A percentile compares a stretch with the other conserved stretches of the same genome.
Conservation (phyloP, 2,113 vertebrate genomes). For the Heteronetta atricapilla region DNA sequence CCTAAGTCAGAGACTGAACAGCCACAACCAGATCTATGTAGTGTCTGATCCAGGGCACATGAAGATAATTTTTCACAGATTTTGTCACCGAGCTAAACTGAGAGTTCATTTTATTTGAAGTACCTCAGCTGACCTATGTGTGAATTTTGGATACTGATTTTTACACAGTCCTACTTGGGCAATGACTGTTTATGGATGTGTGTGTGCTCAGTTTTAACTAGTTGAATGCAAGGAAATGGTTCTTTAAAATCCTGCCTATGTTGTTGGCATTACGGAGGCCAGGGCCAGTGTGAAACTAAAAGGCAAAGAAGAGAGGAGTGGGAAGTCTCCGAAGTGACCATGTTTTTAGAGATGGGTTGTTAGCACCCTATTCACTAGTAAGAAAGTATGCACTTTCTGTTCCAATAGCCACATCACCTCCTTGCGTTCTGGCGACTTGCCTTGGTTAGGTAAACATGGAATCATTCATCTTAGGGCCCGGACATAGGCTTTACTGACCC, state of each 20-base stretch:
- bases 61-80: not conserved
- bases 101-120: not conserved
- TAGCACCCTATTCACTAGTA: not conserved
- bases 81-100: not conserved
- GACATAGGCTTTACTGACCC: not conserved
- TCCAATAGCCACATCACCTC: not conserved
- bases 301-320: not conserved
- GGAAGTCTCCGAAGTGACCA: not conserved
- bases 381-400: not conserved
- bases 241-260: not conserved
- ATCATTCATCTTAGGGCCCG: not conserved
- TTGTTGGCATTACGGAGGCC: not conserved
- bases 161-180: not conserved
- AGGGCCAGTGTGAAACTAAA: not conserved
- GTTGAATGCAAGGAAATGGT: not conserved
- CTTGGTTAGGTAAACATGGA: not conserved
- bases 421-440: not conserved
- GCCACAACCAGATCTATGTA: not conserved
- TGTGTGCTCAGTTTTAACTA: not conserved
- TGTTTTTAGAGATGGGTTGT: not conserved
- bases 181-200: not conserved
- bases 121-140: not conserved
- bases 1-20: not conserved
- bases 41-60: not conserved
- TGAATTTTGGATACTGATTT: not conserved